These are phyloP conservation scores for Acholoe squamosa DNA, from an alignment of 2,888 invertebrate species.

Conservation along the genomic window DNA sequence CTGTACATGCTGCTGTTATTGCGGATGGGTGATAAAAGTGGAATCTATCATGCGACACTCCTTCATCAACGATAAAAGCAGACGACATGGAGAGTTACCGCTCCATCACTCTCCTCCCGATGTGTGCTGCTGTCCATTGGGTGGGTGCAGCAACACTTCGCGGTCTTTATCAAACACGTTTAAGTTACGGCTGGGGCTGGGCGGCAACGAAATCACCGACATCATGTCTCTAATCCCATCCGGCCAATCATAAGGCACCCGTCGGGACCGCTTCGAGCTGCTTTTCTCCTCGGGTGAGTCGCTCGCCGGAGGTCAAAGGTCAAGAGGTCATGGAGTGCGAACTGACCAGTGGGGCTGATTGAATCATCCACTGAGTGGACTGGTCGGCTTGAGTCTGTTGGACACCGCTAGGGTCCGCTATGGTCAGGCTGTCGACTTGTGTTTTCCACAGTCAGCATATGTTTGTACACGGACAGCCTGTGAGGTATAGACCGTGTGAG, in stretches of 20 bases:
- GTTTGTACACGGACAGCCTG: background rate
- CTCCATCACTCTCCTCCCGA: background rate
- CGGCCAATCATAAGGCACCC: constrained; percentile 51
- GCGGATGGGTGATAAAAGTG: background rate
- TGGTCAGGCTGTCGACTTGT: background rate
- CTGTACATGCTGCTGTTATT: background rate
- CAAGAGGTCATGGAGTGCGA: constrained; percentile 60
- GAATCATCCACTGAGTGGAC: constrained; percentile 45
- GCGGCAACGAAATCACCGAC: constrained; percentile 27
- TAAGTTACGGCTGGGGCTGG: background rate
- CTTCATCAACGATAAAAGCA: constrained; percentile 37
- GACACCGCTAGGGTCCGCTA: background rate
- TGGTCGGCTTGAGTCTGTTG: background rate
- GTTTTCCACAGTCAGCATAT: background rate
- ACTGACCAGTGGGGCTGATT: constrained; percentile 55
- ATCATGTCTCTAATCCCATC: constrained; percentile 57
- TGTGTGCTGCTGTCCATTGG: background rate
- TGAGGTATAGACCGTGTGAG: no score
- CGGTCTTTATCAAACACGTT: constrained; percentile 54
- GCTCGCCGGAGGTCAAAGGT: constrained; percentile 52
- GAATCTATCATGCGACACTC: background rate
- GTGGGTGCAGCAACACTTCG: background rate
- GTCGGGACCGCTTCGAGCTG: constrained; percentile 27
- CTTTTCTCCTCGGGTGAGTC: constrained; percentile 36
- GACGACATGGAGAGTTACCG: constrained; percentile 16